Conservation (phyloP, 2,888 invertebrate genomes). For the Lasioglossum oenotherae region DNA sequence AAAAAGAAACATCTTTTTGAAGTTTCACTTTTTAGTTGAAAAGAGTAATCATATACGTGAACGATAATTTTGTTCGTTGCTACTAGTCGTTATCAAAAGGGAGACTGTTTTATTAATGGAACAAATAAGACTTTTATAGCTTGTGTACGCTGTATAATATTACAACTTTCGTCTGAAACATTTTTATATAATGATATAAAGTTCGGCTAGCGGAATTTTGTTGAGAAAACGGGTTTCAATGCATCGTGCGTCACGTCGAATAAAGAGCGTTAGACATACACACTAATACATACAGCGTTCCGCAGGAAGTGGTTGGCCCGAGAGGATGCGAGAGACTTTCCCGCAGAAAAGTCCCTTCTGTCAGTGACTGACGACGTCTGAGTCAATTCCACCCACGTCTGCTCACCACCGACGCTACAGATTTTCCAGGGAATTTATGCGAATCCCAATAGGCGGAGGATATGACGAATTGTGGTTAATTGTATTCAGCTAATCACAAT, state of each 20-base stretch:
- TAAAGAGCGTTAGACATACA: background rate
- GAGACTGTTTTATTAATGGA: too few species aligned
- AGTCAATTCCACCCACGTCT: slow-evolving; percentile 55
- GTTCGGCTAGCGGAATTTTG: background rate
- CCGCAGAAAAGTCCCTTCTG: slow-evolving; percentile 41
- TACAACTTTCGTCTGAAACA: background rate
- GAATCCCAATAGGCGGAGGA: slow-evolving; percentile 60
- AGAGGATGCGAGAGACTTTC: slow-evolving; percentile 48
- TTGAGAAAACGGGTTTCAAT: background rate
- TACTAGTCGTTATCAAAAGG: too few species aligned
- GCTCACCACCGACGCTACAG: slow-evolving; percentile 19
- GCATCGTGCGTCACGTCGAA: too few species aligned
- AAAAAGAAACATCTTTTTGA: too few species aligned
- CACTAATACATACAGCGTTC: background rate
- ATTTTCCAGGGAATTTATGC: slow-evolving; percentile 50
- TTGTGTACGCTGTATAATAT: too few species aligned
- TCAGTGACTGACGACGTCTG: slow-evolving; percentile 50
- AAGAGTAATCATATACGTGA: too few species aligned
- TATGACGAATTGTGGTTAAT: slow-evolving; percentile 66
- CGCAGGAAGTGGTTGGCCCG: slow-evolving; percentile 52
- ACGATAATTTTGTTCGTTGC: too few species aligned
- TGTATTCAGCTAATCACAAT: slow-evolving; percentile 60
- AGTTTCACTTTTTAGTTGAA: too few species aligned
- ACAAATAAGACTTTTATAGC: too few species aligned
- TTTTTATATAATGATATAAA: background rate